phyloP scores from a whole-genome alignment of 1,140 invertebrate genomes.

The Papilio polytes region DNA sequence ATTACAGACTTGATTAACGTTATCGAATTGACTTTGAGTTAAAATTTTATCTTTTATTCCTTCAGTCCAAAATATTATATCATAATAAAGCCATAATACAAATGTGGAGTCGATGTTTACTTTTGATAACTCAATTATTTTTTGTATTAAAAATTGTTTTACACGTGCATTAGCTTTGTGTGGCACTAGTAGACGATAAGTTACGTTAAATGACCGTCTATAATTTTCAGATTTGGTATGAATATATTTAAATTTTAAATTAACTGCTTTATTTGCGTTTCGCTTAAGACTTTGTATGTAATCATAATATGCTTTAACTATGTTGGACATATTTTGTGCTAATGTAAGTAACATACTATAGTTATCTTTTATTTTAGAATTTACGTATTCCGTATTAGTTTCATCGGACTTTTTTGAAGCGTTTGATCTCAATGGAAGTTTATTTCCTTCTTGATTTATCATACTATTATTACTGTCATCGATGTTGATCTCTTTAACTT shows the following conservation, averaged over 20 bases:
- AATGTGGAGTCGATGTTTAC: not conserved
- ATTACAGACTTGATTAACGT: not conserved
- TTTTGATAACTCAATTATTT: slow-evolving; percentile 7
- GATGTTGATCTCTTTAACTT: not conserved
- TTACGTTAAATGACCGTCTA: not conserved
- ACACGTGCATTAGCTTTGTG: not conserved
- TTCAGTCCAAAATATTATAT: not conserved
- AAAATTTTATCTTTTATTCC: not conserved
- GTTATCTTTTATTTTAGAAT: not conserved
- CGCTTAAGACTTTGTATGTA: not conserved
- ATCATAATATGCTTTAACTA: not conserved
- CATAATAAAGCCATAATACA: not conserved
- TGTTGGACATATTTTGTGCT: not conserved
- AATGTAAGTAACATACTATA: not conserved
- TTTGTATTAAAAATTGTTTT: not conserved
- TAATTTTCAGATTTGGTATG: not conserved
- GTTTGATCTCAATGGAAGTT: not conserved
- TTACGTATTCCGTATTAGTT: not conserved
- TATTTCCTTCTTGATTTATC: not conserved
- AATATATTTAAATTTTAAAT: not conserved
- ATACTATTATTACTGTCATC: not conserved
- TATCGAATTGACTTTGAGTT: not conserved
- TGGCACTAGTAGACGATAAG: not conserved
- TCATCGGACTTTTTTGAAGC: not conserved
- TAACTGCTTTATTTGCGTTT: not conserved